Evolutionary conservation across 1,140 invertebrate genomes (phyloP).

Genomic region (Drosophila leontia): DNA sequence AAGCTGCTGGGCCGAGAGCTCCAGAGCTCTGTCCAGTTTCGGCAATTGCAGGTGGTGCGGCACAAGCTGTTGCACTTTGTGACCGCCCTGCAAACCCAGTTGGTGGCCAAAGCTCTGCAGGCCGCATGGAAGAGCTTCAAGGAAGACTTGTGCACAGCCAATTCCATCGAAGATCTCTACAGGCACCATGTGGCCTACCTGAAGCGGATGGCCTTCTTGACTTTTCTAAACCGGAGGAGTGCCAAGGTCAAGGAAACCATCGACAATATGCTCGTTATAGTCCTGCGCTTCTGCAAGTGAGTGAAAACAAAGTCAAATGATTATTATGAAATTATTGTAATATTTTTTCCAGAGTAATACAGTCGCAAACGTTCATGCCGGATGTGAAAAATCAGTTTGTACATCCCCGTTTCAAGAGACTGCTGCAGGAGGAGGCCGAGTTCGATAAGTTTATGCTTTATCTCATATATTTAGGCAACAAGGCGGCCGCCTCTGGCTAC

Average conservation of each 20-base stretch:
- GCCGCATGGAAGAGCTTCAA: constrained; percentile 90
- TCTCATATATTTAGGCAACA: constrained; percentile 80
- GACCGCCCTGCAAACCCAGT: constrained; percentile 89
- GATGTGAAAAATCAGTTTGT: constrained; percentile 54
- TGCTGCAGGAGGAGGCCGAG: constrained; percentile 71
- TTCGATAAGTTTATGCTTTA: constrained; percentile 81
- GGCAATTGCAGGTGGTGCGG: constrained; percentile 88
- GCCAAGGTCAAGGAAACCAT: constrained; percentile 88
- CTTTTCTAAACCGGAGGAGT: constrained; percentile 89
- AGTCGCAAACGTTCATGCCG: constrained; percentile 61
- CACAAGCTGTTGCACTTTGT: constrained; percentile 91
- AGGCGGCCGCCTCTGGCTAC: constrained; percentile 76
- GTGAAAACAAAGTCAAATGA: neutral
- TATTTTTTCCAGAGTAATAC: constrained; percentile 61
- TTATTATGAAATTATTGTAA: no score
- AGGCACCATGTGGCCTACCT: constrained; percentile 89
- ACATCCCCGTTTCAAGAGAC: constrained; percentile 74
- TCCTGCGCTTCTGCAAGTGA: constrained; percentile 89
- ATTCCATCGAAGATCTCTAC: constrained; percentile 89
- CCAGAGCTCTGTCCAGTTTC: constrained; percentile 87
- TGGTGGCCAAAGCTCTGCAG: constrained; percentile 89
- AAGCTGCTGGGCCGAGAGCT: constrained; percentile 85
- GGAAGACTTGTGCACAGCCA: constrained; percentile 87
- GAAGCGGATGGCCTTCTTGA: constrained; percentile 89
- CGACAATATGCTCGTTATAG: constrained; percentile 89